Evolutionary conservation across 2,888 invertebrate species (phyloP).

Genomic region (Leptodirus hochenwartii): DNA sequence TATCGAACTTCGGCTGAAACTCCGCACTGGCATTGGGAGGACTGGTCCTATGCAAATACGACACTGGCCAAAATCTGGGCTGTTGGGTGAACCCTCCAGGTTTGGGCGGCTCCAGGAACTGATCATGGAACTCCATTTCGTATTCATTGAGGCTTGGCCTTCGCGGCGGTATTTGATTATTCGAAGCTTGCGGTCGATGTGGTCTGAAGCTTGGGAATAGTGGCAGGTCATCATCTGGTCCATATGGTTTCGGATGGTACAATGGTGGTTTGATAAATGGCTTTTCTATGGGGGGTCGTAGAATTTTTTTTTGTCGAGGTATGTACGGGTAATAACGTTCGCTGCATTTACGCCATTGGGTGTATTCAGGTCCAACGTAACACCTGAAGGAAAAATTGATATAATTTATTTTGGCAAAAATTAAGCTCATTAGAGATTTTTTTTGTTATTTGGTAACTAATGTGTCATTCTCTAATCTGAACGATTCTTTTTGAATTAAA

Average conservation of each 20-base stretch:
- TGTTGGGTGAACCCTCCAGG: conserved; percentile 28
- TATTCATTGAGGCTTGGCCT: conserved; percentile 24
- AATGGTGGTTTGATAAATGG: conserved; percentile 5
- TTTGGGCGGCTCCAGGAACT: conserved; percentile 29
- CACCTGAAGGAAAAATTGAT: conserved; percentile 38
- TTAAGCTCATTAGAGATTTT: no score
- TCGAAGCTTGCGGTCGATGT: conserved; percentile 20
- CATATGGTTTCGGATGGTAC: neutral
- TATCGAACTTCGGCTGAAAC: conserved; percentile 12
- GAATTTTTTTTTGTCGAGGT: conserved; percentile 16
- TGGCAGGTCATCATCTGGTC: conserved; percentile 4
- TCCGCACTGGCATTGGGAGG: conserved; percentile 50
- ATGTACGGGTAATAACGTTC: conserved; percentile 58
- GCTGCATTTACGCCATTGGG: conserved; percentile 78
- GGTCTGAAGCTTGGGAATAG: conserved; percentile 18
- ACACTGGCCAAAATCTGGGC: conserved; percentile 51
- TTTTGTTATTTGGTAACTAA: no score
- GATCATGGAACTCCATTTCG: conserved; percentile 24
- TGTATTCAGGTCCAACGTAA: conserved; percentile 57
- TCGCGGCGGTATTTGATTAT: conserved; percentile 22
- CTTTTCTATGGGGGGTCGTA: conserved; percentile 5
- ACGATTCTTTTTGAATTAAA: neutral
- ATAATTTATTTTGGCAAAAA: no score
- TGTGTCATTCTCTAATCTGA: neutral
- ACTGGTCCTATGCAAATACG: conserved; percentile 60